Evolutionary conservation across 2,888 invertebrate genomes (phyloP), one percentile per base, ranked within the genome.

Genomic region (Incurvaria masculella): DNA sequence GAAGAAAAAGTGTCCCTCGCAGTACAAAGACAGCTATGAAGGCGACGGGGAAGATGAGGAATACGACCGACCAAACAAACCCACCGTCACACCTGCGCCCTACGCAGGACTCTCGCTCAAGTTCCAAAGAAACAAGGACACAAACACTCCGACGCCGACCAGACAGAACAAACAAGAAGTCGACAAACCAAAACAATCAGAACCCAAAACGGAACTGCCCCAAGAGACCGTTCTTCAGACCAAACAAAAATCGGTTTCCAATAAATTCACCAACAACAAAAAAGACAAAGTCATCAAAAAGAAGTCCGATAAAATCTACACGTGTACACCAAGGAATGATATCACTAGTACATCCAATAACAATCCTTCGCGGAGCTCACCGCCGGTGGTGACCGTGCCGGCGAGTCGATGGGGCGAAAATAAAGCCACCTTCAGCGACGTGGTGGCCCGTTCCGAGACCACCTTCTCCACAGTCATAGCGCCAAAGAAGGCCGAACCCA

Each of bases 371-470:
- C 53, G 58, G 4, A 53, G 60, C 14, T 58, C 62, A 1, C 54
- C 59, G 4, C 55, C 62, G 1, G 59, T 66, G 3, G 57, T 66
- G 43, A 71, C 66, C 16, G 68, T 69, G 26, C 68, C 62, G 41
- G 63, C 59, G 48, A 67, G 59, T 21, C 72, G 62, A 44, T 81
- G 81, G 81, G 73, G 76, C 33, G 81, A 82, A 58, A 81, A 76
- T 52, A 62, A 76, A 45, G 81, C 82, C 0, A 79, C 75, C 38
- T 83, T 83, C 57, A 83, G 83, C 52, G 82, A 83, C 53, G 82
- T 83, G 2, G 83, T 83, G 1, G 81, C 83, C 0, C 63, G 82
- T 11, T 81, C 62, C 55, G 81, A 80, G 44, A 60, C 60, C 21
- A 44, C 58, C 16, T 61, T 59, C 17, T 59, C 62, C 14, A 58